Evolutionary conservation across 1,140 invertebrate species (phyloP).

Genomic region (Sitophilus oryzae): DNA sequence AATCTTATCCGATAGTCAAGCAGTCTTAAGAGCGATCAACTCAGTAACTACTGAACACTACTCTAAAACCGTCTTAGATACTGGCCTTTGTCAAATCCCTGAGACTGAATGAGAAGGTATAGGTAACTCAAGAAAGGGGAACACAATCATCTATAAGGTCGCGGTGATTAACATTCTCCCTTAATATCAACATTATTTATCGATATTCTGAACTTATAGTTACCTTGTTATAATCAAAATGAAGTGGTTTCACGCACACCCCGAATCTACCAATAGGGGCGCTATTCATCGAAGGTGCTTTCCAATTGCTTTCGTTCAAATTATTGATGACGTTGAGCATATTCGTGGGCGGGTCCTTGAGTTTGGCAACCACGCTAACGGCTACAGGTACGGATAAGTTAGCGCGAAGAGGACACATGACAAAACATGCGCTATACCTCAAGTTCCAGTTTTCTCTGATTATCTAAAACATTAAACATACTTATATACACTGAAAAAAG

Average conservation of each 20-base stretch:
- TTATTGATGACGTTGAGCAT: conserved; percentile 51
- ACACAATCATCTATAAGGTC: too few relatives aligned
- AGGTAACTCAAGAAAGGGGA: too few relatives aligned
- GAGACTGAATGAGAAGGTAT: too few relatives aligned
- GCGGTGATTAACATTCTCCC: too few relatives aligned
- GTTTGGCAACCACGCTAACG: conserved; percentile 60
- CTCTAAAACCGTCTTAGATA: too few relatives aligned
- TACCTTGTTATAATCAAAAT: conserved; percentile 79
- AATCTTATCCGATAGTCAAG: too few relatives aligned
- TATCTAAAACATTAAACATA: conserved; percentile 52
- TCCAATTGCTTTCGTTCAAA: conserved; percentile 42
- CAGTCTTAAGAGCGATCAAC: too few relatives aligned
- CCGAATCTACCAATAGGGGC: conserved; percentile 57
- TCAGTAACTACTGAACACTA: too few relatives aligned
- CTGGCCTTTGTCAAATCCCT: too few relatives aligned
- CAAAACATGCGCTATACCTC: conserved; percentile 86
- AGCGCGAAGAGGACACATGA: conserved; percentile 68
- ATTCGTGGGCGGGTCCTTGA: conserved; percentile 58
- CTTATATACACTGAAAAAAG: too few relatives aligned
- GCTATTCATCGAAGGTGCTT: conserved; percentile 16
- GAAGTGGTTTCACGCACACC: conserved; percentile 91
- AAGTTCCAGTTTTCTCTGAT: conserved; percentile 92
- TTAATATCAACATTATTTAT: too few relatives aligned
- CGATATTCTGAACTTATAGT: conserved; percentile 13
- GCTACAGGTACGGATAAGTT: conserved; percentile 56